A percentile compares a stretch with the other conserved stretches of the same genome.
Evolutionary conservation across 2,888 invertebrate genomes (phyloP).

Genomic region (Drosophila tanythrix): DNA sequence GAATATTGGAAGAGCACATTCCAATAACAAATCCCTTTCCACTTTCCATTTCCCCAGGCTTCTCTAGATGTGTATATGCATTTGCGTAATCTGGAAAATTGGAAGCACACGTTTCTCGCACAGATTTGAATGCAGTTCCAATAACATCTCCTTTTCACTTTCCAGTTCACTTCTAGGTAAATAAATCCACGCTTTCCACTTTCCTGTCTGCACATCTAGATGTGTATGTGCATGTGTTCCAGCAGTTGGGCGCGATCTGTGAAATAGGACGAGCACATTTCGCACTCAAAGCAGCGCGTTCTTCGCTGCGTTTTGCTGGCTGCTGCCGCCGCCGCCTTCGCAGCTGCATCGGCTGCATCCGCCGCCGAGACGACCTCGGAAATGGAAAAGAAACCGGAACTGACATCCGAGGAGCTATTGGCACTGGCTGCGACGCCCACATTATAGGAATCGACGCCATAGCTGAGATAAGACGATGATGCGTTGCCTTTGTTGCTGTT

Average conservation of each 20-base stretch:
- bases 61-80: neutral
- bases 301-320: conserved; percentile 64
- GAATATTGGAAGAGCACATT: neutral
- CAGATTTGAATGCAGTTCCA: neutral
- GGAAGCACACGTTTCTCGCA: neutral
- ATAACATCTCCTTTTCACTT: conserved; percentile 39
- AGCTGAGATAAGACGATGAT: conserved; percentile 58
- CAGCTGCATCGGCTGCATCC: conserved; percentile 69
- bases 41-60: neutral
- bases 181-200: neutral
- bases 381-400: conserved; percentile 70
- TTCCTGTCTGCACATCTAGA: conserved; percentile 78
- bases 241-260: conserved; percentile 90
- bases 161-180: neutral
- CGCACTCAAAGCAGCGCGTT: conserved; percentile 89
- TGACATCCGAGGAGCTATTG: conserved; percentile 59
- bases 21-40: conserved; percentile 41
- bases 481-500: conserved; percentile 36
- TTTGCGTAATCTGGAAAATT: neutral
- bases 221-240: conserved; percentile 93
- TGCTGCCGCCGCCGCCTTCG: conserved; percentile 61
- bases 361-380: conserved; percentile 75
- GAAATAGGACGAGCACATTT: conserved; percentile 93
- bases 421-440: conserved; percentile 58
- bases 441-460: conserved; percentile 67